Evolutionary conservation across 2,113 vertebrate species (phyloP).

Genomic region (Neoarius graeffei): DNA sequence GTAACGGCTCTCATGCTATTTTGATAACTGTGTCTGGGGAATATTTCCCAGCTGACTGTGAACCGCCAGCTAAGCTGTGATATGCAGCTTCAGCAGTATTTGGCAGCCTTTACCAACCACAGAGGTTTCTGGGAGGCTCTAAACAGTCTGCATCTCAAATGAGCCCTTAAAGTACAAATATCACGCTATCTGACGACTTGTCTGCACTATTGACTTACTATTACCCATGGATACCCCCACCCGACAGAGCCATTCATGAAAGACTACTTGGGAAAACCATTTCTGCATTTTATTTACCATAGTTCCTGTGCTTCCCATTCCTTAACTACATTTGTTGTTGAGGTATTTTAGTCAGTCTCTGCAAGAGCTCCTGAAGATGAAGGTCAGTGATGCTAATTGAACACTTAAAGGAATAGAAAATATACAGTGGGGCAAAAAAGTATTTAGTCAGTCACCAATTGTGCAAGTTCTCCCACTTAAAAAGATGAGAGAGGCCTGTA

Average conservation of each 20-base stretch:
- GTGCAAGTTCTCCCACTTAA: too few species aligned
- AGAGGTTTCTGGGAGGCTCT: background rate
- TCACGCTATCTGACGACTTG: background rate
- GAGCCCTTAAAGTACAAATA: too few species aligned
- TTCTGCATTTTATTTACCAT: background rate
- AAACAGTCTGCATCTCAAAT: background rate
- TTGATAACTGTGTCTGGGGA: background rate
- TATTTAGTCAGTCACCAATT: too few species aligned
- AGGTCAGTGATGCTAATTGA: too few species aligned
- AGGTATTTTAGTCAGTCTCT: too few species aligned
- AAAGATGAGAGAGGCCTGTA: too few species aligned
- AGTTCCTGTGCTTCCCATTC: background rate
- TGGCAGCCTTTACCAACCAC: background rate
- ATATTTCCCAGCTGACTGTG: background rate
- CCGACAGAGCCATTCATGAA: background rate
- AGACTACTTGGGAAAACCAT: background rate
- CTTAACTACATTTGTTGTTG: background rate
- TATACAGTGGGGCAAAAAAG: too few species aligned
- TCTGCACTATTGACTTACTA: background rate
- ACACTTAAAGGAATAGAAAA: too few species aligned
- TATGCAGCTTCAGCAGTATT: background rate
- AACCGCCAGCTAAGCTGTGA: background rate
- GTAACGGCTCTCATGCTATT: background rate
- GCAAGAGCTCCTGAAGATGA: too few species aligned
- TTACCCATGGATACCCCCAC: background rate